phyloP scores from a whole-genome alignment of 2,888 invertebrate genomes.

The Dasypolia templi region DNA sequence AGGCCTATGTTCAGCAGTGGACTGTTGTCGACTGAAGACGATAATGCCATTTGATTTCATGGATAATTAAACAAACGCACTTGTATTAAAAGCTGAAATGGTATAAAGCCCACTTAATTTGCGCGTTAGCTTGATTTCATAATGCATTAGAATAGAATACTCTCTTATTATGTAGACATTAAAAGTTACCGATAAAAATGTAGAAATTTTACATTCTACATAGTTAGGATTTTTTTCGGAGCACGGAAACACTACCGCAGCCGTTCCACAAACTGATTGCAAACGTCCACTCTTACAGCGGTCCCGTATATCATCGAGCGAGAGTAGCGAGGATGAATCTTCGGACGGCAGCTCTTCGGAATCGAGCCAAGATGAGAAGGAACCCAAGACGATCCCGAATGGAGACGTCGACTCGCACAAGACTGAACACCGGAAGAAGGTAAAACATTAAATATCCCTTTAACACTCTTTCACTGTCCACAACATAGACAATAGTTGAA shows the following conservation, averaged over 20 bases:
- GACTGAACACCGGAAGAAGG: conserved; percentile 87
- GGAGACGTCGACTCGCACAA: conserved; percentile 80
- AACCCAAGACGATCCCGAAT: conserved; percentile 77
- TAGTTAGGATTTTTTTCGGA: neutral
- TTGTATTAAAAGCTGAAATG: no score
- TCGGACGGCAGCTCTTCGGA: conserved; percentile 83
- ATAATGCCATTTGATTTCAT: neutral
- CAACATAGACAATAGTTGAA: neutral
- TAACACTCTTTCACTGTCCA: neutral
- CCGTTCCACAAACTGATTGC: neutral
- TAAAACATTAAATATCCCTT: conserved; percentile 44
- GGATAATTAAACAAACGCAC: no score
- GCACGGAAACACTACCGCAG: neutral
- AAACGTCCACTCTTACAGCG: conserved; percentile 71
- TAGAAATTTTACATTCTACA: neutral
- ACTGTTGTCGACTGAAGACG: neutral
- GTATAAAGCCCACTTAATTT: neutral
- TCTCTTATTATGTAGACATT: no score
- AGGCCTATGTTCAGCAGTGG: neutral
- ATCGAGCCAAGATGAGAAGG: conserved; percentile 83
- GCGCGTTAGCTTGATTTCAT: no score
- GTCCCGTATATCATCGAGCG: conserved; percentile 82
- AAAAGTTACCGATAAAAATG: no score
- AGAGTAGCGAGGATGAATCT: conserved; percentile 83
- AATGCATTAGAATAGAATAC: no score